These are phyloP conservation scores for Corythornis cristatus DNA, from an alignment of 2,113 vertebrate genomes.

Conservation along the genomic window DNA sequence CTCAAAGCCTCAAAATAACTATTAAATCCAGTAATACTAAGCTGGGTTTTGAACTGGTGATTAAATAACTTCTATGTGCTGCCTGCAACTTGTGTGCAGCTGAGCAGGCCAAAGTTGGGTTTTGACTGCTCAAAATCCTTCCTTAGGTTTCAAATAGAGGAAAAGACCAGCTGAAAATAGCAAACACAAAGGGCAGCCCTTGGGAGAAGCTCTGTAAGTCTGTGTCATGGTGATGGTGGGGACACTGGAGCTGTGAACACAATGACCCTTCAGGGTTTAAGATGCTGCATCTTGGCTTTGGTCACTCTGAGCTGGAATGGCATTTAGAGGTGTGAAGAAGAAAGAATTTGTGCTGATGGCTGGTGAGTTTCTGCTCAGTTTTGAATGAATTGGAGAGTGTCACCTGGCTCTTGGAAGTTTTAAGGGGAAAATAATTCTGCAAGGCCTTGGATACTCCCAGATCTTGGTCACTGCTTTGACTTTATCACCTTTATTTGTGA, in stretches of 20 bases:
- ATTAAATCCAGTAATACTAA: background rate
- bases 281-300: background rate
- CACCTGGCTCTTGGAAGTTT: fast-evolving
- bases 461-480: background rate
- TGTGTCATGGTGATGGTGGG: background rate
- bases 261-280: background rate
- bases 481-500: background rate
- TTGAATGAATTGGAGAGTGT: background rate
- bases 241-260: background rate
- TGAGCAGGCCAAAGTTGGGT: background rate
- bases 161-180: background rate
- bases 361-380: background rate
- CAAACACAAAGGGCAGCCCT: background rate
- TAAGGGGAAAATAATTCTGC: background rate
- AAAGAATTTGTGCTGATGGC: background rate
- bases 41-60: background rate
- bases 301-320: background rate
- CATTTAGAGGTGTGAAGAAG: background rate
- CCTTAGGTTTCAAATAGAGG: background rate
- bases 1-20: background rate
- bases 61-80: background rate
- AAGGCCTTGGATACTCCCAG: background rate
- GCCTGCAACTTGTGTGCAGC: background rate
- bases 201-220: background rate
- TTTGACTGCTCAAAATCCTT: background rate